Base-by-base conservation (phyloP, 2,113 vertebrate species). In the human region DNA sequence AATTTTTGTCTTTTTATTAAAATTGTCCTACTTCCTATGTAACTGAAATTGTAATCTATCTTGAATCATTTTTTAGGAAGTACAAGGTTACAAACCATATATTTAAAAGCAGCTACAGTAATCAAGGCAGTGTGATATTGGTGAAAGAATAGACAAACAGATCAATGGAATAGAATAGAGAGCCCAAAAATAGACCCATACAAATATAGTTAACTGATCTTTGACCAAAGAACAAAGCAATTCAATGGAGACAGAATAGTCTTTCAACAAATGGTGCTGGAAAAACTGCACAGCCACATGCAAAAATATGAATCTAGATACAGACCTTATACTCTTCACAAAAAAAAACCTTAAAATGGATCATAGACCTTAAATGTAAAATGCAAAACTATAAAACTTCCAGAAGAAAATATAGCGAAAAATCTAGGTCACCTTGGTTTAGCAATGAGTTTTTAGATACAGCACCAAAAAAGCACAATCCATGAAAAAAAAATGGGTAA, bases 61-160 rank as follows among this genome's bases (percentile, higher is more conserved):
- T 92, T 23, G 92, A 94, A 73, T 59, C 14, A 35, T 81, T 81
- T 78, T 95, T 85, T 66, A 94, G 81, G 61, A 94, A 89, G 25
- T 73, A 43, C 32, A 68, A 92, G 57, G 30, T 52, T 81, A 93
- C 43, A 95, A 96, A 83, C 68, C 57, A 72, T 32, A 92, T 90
- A 89, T 64, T 55, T 66, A 83, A 96, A 95, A 93, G 55, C 35
- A 84, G 11, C 32, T 43, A 64, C 30, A 81, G 57, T 76, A 90
- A 92, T 94, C 64, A 94, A 81, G 86, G 75, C 55, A 90, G 13
- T 50, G 27, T 80, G 27, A 55, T 75, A 66, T 4, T 61, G 45
- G 22, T 27, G 14, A 80, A 96, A 61, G 66, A 90, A 87, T 0
- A 85, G 55, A 68, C 22, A 73, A 89, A 78, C 2, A 66, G 82